Evolutionary conservation across 2,888 invertebrate genomes (phyloP), one percentile per base, ranked within the genome.

Genomic region (Podabrus alpinus): DNA sequence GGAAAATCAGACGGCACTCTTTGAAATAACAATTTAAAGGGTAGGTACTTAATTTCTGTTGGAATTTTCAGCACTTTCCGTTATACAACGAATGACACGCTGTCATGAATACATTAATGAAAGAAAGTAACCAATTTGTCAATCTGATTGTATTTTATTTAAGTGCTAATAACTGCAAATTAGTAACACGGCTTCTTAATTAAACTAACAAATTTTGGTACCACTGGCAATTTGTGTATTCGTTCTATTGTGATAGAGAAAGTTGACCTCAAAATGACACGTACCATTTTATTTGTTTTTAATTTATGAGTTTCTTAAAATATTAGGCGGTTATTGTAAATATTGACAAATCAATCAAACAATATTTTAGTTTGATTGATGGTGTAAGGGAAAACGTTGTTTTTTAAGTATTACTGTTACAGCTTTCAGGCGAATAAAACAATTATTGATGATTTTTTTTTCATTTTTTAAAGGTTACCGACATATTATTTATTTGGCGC

Each of bases 211-310:
- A 45, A 45, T n/a, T 45, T 45, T n/a, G 45, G 45, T 45, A 45
- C 45, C n/a, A 45, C 45, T 45, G 45, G n/a, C 45, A 45, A 45
- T 45, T 45, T 45, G 45, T 45, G 45, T 45, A 45, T 45, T 45
- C n/a, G n/a, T 45, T 64, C 19, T 64, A 19, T 64, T 64, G 62
- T 64, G 62, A 64, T 64, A 21, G 62, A 64, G 62, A 64, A 64
- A 64, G 62, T 64, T 15, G 62, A 64, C 62, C 62, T 21, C 62
- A 64, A 64, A 64, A n/a, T 64, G 62, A 64, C 62, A 64, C 62
- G 62, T 64, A 19, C 62, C 21, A 64, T 61, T 61, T 61, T 61
- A 61, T 64, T 64, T 64, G 62, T 19, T 64, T 62, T 64, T 64
- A 64, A 64, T 64, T 64, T 64, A 64, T 64, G 17, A 64, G 21